These are phyloP conservation scores for Tribolium freemani DNA, from an alignment of 2,888 invertebrate genomes.

Conservation along the genomic window DNA sequence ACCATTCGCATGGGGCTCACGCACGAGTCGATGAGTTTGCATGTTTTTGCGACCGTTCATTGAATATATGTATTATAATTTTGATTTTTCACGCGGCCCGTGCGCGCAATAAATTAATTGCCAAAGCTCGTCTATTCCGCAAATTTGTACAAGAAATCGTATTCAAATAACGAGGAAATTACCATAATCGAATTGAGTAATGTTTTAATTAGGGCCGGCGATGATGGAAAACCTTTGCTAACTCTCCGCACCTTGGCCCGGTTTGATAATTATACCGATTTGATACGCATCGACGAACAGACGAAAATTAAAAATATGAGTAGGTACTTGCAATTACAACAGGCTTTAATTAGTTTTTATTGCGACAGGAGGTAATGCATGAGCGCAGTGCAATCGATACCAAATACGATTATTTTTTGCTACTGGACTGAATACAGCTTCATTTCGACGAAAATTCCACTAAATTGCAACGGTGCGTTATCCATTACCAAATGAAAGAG, in stretches of 20 bases:
- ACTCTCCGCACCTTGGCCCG: constrained; percentile 56
- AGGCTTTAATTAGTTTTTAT: constrained; percentile 37
- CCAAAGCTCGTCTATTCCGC: not conserved
- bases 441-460: not conserved
- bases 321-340: constrained; percentile 46
- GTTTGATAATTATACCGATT: constrained; percentile 58
- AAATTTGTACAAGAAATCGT: constrained; percentile 1
- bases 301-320: constrained; percentile 53
- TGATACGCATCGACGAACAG: constrained; percentile 53
- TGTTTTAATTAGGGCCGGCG: constrained; percentile 48
- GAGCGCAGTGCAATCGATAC: constrained; percentile 7
- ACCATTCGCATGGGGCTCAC: constrained; percentile 53
- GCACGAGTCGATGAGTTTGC: constrained; percentile 55
- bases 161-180: constrained; percentile 36
- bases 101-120: constrained; percentile 2
- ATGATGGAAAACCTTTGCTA: constrained; percentile 38
- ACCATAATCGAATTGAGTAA: constrained; percentile 48
- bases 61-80: constrained; percentile 47
- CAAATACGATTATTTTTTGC: constrained; percentile 11
- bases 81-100: constrained; percentile 45
- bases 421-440: constrained; percentile 2
- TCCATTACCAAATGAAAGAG: not conserved
- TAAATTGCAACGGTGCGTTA: not conserved
- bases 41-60: constrained; percentile 50
- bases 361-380: constrained; percentile 11